These are phyloP conservation scores for Aphaenogaster ashmeadi DNA, from an alignment of 1,140 invertebrate species.

Conservation along the genomic window DNA sequence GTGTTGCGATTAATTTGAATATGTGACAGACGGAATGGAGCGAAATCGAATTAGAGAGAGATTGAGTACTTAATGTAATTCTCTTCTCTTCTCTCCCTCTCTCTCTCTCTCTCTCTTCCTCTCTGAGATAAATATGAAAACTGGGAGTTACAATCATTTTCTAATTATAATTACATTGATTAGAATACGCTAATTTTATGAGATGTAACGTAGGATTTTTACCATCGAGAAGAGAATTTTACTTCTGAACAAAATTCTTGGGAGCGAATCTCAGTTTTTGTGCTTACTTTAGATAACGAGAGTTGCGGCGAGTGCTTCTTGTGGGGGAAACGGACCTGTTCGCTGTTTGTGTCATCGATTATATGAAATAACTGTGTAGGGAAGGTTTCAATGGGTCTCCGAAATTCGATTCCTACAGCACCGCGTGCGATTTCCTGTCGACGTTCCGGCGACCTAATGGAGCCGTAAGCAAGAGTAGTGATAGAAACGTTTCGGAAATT, in stretches of 20 bases:
- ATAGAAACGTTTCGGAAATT: constrained; percentile 63
- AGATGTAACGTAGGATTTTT: background rate
- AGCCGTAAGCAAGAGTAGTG: constrained; percentile 51
- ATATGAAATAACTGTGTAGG: background rate
- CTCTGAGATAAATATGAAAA: background rate
- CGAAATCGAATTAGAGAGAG: constrained; percentile 49
- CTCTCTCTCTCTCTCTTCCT: too few relatives aligned
- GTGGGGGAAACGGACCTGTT: background rate
- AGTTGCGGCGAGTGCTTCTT: background rate
- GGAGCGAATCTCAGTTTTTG: background rate
- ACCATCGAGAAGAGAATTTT: background rate
- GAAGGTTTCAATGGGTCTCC: constrained; percentile 34
- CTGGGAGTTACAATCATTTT: constrained; percentile 1
- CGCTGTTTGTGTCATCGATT: constrained; percentile 25
- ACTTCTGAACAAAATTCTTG: background rate
- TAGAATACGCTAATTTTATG: background rate
- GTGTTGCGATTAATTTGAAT: constrained; percentile 36
- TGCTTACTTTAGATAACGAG: background rate
- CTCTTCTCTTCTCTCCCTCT: background rate
- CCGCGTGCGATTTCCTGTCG: constrained; percentile 36
- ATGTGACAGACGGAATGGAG: background rate
- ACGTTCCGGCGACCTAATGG: constrained; percentile 50
- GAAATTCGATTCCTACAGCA: constrained; percentile 50
- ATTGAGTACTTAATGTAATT: constrained; percentile 11
- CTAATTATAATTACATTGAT: background rate